Base-by-base conservation (phyloP, 2,797 vertebrate genomes). In the Atherinosoma microstoma region DNA sequence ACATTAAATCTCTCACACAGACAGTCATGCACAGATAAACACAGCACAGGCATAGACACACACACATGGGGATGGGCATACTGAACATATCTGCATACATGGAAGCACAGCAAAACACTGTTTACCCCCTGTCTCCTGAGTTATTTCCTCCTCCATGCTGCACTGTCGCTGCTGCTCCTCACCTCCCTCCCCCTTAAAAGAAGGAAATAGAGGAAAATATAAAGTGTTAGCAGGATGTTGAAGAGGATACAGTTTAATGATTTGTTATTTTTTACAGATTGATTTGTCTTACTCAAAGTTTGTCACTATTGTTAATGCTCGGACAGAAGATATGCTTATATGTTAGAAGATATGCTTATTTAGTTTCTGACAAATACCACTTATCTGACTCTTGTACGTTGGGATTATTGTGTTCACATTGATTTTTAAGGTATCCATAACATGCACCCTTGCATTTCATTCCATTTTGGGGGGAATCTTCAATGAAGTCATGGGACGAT, bases 81-180 rank as follows among this genome's bases (percentile, higher is more conserved):
- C 62, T 62, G 53, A n/a, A 62, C 63, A 69, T 34, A 68, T 65
- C 32, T 66, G 75, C 60, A 64, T 4, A 58, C 58, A 70, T 30
- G 29, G 38, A 73, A n/a, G 78, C 8, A 79, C 40, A 64, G 20
- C 3, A 32, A 79, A 65, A 71, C 57, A 67, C 27, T 45, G 67
- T 84, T 94, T 91, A 95, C 95, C 94, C 51, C 87, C 92, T 20
- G 93, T 90, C 1, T 94, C 90, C 24, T 92, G 91, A 65, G 78
- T 86, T 42, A 87, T 80, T 60, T 89, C 94, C 77, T 97, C 95
- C 22, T 94, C 93, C 12, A 91, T 88, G 82, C 94, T 94, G 72
- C 85, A 87, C 79, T 96, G 83, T 79, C 90, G 93, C 70, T 94
- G 91, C 42, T 96, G 94, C 63, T 97, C 96, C 47, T 96, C 96